Conservation (phyloP, 2,113 vertebrate species). For the Felis chaus region DNA sequence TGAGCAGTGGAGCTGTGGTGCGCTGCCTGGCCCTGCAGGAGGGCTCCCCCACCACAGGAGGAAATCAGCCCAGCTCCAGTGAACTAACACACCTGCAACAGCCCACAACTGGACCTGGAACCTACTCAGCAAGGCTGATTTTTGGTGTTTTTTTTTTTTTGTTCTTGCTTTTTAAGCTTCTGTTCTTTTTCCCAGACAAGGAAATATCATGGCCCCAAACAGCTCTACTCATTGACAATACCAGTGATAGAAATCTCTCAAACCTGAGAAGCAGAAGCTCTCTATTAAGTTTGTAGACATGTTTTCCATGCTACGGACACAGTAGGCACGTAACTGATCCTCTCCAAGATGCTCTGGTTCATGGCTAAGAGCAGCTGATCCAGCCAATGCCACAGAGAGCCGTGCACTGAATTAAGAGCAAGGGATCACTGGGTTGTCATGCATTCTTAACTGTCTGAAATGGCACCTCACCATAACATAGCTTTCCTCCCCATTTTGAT, state of each 20-base stretch:
- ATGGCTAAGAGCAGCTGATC: slow-evolving; percentile 22
- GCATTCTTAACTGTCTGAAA: neutral
- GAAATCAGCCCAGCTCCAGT: slow-evolving; percentile 53
- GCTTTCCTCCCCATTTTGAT: neutral
- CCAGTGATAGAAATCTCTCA: slow-evolving; percentile 56
- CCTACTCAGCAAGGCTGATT: neutral
- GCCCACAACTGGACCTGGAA: slow-evolving; percentile 36
- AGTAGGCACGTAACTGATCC: slow-evolving; percentile 30
- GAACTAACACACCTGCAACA: slow-evolving; percentile 48
- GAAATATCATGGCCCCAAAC: neutral
- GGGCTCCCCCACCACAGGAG: neutral
- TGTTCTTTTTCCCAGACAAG: slow-evolving; percentile 18
- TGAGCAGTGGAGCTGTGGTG: slow-evolving; percentile 70
- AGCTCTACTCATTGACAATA: slow-evolving; percentile 25
- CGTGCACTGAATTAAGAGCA: neutral
- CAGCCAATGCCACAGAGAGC: neutral
- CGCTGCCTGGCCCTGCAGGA: slow-evolving; percentile 62
- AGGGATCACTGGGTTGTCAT: neutral
- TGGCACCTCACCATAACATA: neutral
- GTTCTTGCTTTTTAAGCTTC: neutral
- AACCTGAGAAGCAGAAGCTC: neutral
- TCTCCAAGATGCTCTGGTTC: slow-evolving; percentile 36
- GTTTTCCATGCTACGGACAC: slow-evolving; percentile 18
- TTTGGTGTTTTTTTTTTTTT: neutral
- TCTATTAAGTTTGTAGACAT: slow-evolving; percentile 57